Base-by-base conservation (phyloP, 2,113 vertebrate genomes). In the Prionailurus viverrinus region DNA sequence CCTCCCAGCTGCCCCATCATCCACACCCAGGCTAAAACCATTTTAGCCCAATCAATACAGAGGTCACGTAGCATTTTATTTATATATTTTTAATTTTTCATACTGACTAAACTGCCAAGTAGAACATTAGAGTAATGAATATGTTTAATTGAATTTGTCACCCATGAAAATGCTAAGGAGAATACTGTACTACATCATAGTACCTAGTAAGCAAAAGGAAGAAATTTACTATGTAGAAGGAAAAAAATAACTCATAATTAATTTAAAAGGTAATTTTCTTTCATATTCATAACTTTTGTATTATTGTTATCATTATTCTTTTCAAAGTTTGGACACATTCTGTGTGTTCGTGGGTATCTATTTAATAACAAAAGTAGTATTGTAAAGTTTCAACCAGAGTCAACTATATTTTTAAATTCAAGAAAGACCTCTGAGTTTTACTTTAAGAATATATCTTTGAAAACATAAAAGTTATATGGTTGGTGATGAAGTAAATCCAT, bases 71-170 rank as follows among this genome's bases (percentile, higher is more conserved):
- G 91, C 97, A 97, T 98, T 97, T 98, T 99, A 98, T 99, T 98
- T 98, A 98, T 99, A 98, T 99, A 98, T 98, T 99, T 98, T 98
- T 95, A 76, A 16, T 98, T 96, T 97, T 98, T 98, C 96, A 97
- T 98, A 97, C 94, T 14, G 98, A 98, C 97, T 98, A 97, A 98
- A 98, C 98, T 98, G 97, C 96, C 98, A 98, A 33, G 97, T 97
- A 98, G 97, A 98, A 98, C 98, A 99, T 99, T 99, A 98, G 98
- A 98, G 98, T 98, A 99, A 99, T 99, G 98, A 98, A 98, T 98
- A 98, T 98, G 96, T 98, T 99, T 99, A 99, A 99, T 99, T 99
- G 99, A 99, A 98, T 99, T 99, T 99, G 98, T 99, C 98, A 98
- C 97, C 98, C 98, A 98, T 98, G 98, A 98, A 99, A 98, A 98